Evolutionary conservation across 1,140 invertebrate species (phyloP).

Genomic region (Heliconius eleuchia): DNA sequence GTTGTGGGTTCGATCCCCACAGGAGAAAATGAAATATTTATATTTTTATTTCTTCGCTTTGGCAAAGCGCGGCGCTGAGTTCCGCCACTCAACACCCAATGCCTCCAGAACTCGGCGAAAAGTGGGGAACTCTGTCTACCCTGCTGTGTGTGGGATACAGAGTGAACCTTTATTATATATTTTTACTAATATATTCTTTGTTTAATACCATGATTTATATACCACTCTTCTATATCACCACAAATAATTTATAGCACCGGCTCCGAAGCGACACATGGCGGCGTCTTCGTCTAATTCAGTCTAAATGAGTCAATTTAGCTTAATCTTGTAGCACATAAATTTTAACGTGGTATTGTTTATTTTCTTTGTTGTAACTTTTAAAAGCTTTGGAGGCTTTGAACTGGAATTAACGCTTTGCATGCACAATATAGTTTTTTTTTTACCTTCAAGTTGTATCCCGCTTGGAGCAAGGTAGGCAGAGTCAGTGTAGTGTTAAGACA

Average conservation of each 20-base stretch:
- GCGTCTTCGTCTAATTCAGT: conserved; percentile 5
- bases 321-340: not conserved
- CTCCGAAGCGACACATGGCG: not conserved
- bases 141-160: no score
- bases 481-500: no score
- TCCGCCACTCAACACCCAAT: no score
- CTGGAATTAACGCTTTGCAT: not conserved
- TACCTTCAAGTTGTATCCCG: no score
- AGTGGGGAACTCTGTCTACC: no score
- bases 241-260: not conserved
- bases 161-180: no score
- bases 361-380: not conserved
- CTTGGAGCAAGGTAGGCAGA: no score
- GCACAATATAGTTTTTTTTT: not conserved
- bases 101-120: no score
- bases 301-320: conserved; percentile 9
- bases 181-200: not conserved
- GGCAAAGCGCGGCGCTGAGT: no score
- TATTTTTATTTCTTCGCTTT: no score
- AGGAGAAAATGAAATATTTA: no score
- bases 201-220: conserved; percentile 4
- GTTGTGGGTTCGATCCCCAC: no score
- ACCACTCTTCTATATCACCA: not conserved
- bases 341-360: not conserved
- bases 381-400: not conserved